Evolutionary conservation across 92 coral and sea anemone species (phyloP), one percentile per base, ranked within the genome.

Genomic region (Paramuricea clavata): DNA sequence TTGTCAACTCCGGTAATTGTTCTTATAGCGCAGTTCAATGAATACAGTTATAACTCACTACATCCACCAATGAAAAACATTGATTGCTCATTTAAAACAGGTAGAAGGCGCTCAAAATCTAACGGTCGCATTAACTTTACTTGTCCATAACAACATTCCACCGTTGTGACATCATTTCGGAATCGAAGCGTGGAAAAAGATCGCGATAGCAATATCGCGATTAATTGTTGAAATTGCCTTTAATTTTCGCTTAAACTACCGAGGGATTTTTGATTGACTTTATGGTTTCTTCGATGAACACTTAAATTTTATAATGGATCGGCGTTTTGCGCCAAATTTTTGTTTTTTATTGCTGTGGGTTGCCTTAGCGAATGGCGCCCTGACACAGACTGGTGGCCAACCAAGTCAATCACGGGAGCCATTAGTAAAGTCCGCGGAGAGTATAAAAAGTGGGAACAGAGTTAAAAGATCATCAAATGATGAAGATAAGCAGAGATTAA

Each of bases 311-410:
- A 79, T 12, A 1, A 79, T 79, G 84, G 67, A 7, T 52, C 25
- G 84, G 84, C 84, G 84, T 79, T 60, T 28, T 6, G 72, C 84
- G 84, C 84, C 84, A 23, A 60, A 27, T 30, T 35, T 59, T 64
- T 59, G 13, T 17, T 47, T 79, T 2, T 30, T 39, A 19, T 78
- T 79, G 47, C 35, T 79, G 73, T 60, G 41, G 27, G 3, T 60
- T 25, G 59, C 54, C 22, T 12, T 60, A 79, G 49, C 31, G 32
- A 78, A 17, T 26, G 28, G 19, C 11, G 47, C 23, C 23, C 69
- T 4, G 21, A 5, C 50, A 32, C 50, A 35, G 6, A 41, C 84
- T 59, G 84, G 84, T 79, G 84, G 73, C 72, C 72, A 49, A 10
- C 9, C 5, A 2, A 22, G 31, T 9, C 32, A 56, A 79, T 61